phyloP scores from a whole-genome alignment of 1,140 invertebrate species.

The Bombus breviceps region DNA sequence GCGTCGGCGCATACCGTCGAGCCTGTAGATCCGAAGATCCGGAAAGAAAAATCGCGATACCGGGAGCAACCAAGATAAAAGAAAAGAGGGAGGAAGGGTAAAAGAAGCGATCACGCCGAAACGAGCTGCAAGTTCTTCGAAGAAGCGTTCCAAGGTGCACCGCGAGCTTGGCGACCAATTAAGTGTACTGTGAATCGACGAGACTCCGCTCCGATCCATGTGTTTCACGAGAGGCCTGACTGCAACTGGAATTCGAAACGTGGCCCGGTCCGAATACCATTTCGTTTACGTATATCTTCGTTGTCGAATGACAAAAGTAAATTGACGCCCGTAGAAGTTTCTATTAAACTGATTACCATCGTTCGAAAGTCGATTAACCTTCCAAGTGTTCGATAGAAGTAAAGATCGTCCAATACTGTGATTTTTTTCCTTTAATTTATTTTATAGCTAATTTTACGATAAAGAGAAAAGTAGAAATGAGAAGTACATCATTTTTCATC shows the following conservation, averaged over 20 bases:
- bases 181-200: constrained; percentile 43
- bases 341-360: no score
- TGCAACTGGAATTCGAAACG: constrained; percentile 59
- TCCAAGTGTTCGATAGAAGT: background rate
- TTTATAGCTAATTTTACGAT: background rate
- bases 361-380: background rate
- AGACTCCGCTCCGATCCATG: constrained; percentile 30
- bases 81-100: background rate
- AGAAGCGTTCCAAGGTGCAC: constrained; percentile 47
- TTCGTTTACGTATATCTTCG: constrained; percentile 28
- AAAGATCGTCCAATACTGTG: no score
- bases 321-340: background rate
- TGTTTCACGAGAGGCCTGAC: constrained; percentile 23
- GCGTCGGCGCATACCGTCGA: constrained; percentile 31
- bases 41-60: constrained; percentile 26
- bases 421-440: no score
- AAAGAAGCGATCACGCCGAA: constrained; percentile 45
- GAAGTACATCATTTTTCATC: no score
- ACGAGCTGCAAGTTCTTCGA: constrained; percentile 44
- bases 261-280: constrained; percentile 27
- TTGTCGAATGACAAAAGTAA: constrained; percentile 47
- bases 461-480: background rate
- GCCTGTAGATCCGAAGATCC: constrained; percentile 2
- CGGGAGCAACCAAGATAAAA: background rate
- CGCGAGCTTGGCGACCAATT: constrained; percentile 53